These are phyloP conservation scores for Lagocephalus sceleratus DNA, from an alignment of 2,797 vertebrate species.

Conservation along the genomic window DNA sequence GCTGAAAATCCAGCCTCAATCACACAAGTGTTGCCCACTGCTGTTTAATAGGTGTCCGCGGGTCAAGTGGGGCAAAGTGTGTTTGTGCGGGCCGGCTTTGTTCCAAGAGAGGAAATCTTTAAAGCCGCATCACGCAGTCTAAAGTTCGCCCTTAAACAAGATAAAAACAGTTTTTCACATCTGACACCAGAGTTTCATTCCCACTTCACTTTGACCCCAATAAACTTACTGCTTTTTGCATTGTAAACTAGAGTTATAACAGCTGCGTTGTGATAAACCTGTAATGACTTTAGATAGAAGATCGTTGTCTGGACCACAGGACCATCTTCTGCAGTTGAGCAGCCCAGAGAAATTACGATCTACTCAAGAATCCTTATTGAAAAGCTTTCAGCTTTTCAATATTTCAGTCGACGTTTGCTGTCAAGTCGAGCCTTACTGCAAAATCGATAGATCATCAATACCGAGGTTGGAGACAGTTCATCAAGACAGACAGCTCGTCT, in stretches of 20 bases:
- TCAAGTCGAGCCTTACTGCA: constrained; percentile 43
- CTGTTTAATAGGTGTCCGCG: constrained; percentile 31
- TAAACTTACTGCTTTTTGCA: constrained; percentile 7
- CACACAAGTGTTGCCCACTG: constrained; percentile 19
- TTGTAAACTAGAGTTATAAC: neutral
- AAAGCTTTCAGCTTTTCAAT: too few relatives aligned
- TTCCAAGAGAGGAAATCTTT: constrained; percentile 32
- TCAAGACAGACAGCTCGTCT: constrained; percentile 37
- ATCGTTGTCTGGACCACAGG: neutral
- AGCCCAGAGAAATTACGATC: constrained; percentile 4
- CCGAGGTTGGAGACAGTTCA: constrained; percentile 28
- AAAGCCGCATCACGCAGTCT: constrained; percentile 30
- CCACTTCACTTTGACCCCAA: constrained; percentile 11
- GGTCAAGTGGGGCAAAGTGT: constrained; percentile 35
- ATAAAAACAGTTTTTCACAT: constrained; percentile 15
- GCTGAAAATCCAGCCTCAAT: constrained; percentile 9
- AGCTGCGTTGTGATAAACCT: too few relatives aligned
- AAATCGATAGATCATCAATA: constrained; percentile 61
- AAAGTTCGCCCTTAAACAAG: constrained; percentile 22
- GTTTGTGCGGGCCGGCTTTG: constrained; percentile 39
- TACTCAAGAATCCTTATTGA: constrained; percentile 12
- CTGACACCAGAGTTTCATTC: constrained; percentile 15
- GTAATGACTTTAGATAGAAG: too few relatives aligned
- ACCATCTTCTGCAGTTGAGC: constrained; percentile 2
- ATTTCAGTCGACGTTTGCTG: constrained; percentile 31